Conservation (phyloP, 1,140 invertebrate genomes). For the Drosophila arawakana region DNA sequence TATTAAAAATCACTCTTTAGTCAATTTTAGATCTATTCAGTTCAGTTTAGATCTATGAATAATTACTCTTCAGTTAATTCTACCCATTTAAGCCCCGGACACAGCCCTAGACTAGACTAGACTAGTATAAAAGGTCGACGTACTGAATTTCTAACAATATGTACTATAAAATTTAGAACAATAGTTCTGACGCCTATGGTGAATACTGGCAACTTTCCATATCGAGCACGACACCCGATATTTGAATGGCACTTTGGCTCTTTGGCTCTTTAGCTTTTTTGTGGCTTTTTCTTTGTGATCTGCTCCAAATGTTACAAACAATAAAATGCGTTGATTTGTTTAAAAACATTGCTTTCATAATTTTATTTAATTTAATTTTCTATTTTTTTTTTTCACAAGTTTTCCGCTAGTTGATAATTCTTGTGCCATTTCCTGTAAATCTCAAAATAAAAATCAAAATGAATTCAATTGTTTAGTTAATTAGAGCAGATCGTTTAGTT, state of each 20-base stretch:
- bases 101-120: too few species aligned
- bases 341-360: constrained; percentile 20
- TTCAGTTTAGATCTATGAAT: too few species aligned
- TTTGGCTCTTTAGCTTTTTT: not conserved
- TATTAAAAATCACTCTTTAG: too few species aligned
- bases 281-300: not conserved
- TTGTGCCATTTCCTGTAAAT: constrained; percentile 27
- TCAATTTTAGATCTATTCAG: too few species aligned
- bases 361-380: not conserved
- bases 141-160: too few species aligned
- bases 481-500: constrained; percentile 56
- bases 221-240: constrained; percentile 16
- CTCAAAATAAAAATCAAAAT: not conserved
- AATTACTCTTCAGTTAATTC: too few species aligned
- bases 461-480: constrained; percentile 54
- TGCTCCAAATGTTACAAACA: constrained; percentile 41
- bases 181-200: not conserved
- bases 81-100: too few species aligned
- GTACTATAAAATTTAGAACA: not conserved
- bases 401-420: constrained; percentile 10
- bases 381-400: not conserved
- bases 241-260: not conserved
- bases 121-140: too few species aligned
- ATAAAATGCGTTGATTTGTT: constrained; percentile 13
- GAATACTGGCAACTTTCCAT: constrained; percentile 18